phyloP scores from a whole-genome alignment of 2,797 vertebrate genomes.

The Selene dorsalis region DNA sequence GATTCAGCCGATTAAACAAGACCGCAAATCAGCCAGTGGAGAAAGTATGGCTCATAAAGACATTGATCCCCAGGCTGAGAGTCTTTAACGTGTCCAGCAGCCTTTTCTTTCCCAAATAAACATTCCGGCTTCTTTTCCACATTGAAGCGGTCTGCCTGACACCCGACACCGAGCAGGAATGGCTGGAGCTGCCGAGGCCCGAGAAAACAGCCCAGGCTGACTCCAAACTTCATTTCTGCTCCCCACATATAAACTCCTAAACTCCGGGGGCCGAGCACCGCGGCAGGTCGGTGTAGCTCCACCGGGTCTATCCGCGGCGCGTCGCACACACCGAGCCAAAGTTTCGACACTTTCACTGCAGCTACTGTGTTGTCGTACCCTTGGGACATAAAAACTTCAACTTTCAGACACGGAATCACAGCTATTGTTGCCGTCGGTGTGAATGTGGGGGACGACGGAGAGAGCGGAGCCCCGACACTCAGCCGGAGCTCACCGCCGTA shows the following conservation, averaged over 20 bases:
- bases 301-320: neutral
- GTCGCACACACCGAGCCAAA: neutral
- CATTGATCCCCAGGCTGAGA: neutral
- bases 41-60: conserved; percentile 7
- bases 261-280: neutral
- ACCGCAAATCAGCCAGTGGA: conserved; percentile 23
- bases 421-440: neutral
- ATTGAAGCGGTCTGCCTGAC: conserved; percentile 60
- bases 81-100: neutral
- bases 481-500: neutral
- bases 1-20: conserved; percentile 31
- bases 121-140: conserved; percentile 35
- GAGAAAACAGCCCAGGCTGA: conserved; percentile 53
- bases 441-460: neutral
- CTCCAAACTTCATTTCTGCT: conserved; percentile 38
- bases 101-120: conserved; percentile 1
- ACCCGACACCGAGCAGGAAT: conserved; percentile 82
- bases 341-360: conserved; percentile 17
- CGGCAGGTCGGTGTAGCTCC: no score
- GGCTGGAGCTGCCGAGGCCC: conserved; percentile 76
- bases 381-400: conserved; percentile 50
- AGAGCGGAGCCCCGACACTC: neutral
- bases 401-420: conserved; percentile 40
- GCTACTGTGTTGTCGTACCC: conserved; percentile 35
- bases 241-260: neutral